These are phyloP conservation scores for Hippopotamus amphibius DNA, from an alignment of 2,113 vertebrate genomes.

Conservation along the genomic window DNA sequence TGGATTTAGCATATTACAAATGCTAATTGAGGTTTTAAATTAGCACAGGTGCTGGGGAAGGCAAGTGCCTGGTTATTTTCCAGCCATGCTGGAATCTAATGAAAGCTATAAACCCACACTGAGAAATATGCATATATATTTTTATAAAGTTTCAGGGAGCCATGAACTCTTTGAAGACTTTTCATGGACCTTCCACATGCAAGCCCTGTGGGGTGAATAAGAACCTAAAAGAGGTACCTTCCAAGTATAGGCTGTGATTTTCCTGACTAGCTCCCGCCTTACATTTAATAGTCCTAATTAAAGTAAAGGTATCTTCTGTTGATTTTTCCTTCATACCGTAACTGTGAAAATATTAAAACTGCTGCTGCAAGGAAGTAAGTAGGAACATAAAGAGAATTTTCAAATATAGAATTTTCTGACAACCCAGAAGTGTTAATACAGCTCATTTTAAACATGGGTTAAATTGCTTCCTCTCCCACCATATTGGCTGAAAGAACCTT, in stretches of 20 bases:
- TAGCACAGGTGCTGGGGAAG: slow-evolving; percentile 40
- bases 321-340: neutral
- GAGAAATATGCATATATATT: slow-evolving; percentile 63
- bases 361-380: neutral
- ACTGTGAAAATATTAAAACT: neutral
- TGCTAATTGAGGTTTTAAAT: slow-evolving; percentile 68
- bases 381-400: neutral
- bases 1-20: slow-evolving; percentile 54
- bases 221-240: neutral
- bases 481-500: neutral
- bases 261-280: neutral
- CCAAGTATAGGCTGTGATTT: neutral
- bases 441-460: neutral
- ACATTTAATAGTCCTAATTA: slow-evolving; percentile 52
- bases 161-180: slow-evolving; percentile 12
- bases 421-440: neutral
- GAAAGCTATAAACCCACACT: slow-evolving; percentile 48
- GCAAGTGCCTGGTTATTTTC: slow-evolving; percentile 64
- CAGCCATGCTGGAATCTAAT: slow-evolving; percentile 49
- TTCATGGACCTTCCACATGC: neutral
- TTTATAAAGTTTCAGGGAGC: slow-evolving; percentile 47
- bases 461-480: neutral
- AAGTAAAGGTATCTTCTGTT: neutral
- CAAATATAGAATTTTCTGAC: neutral
- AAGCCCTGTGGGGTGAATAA: neutral